phyloP scores from a whole-genome alignment of 2,113 vertebrate genomes.

The Apus apus region DNA sequence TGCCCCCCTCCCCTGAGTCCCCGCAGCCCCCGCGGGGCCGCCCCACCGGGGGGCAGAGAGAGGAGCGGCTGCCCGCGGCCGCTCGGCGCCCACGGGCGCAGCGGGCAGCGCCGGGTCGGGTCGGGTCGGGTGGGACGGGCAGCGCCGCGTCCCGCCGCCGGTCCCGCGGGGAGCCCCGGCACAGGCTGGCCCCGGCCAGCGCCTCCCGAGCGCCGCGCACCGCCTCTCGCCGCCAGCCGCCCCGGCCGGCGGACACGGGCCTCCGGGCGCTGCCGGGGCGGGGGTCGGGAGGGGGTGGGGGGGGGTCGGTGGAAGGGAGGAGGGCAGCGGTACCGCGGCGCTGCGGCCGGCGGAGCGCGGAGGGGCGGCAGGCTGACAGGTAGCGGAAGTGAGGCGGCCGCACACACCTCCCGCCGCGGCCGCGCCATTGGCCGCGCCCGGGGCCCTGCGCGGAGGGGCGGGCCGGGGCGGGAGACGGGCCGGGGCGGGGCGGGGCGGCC shows the following conservation, averaged over 20 bases:
- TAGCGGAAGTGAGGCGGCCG: slow-evolving; percentile 45
- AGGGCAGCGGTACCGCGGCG: neutral
- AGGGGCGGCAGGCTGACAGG: slow-evolving; percentile 15
- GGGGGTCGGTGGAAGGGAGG: neutral
- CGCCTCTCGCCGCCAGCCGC: no score
- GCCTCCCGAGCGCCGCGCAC: neutral
- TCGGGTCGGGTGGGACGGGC: neutral
- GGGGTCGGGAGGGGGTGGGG: no score
- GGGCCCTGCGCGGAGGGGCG: neutral
- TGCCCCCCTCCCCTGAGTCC: neutral
- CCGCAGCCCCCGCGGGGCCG: no score
- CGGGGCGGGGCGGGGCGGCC: neutral
- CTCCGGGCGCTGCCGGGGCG: neutral
- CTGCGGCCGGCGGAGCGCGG: neutral
- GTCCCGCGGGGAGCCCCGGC: neutral
- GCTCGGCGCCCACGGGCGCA: neutral
- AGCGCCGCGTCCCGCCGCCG: neutral
- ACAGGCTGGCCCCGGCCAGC: neutral
- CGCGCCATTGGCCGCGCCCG: neutral
- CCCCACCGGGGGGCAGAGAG: no score
- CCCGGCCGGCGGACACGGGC: neutral
- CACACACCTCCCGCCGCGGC: slow-evolving; percentile 34
- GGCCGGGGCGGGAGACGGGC: no score
- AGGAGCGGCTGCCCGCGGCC: neutral
- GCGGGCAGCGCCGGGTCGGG: neutral